Evolutionary conservation across 1,140 invertebrate species (phyloP), one percentile per base, ranked within the genome.

Genomic region (Nasonia giraulti): DNA sequence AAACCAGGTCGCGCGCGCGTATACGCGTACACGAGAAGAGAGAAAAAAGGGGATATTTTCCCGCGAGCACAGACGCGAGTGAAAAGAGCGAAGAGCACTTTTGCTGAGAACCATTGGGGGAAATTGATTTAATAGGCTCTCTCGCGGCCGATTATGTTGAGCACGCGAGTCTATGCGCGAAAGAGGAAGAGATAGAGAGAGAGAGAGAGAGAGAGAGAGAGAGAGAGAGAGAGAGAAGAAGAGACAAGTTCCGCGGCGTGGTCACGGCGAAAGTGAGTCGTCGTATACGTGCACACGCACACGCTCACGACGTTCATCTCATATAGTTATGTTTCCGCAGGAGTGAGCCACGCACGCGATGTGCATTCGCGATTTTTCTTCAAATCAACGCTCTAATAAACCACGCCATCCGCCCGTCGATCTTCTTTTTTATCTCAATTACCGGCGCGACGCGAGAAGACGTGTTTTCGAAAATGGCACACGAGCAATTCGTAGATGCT

Each of bases 251-350:
- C 90, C 89, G 91, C 89, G 86, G 86, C 85, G 87, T 87, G 87
- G 86, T 82, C 88, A 88, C 85, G 89, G 91, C 89, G 90, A 91
- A 91, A 91, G 90, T 92, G 89, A 90, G 88, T 73, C 55, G 44
- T 7, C 33, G 23, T 71, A 11, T 69, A 69, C 66, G 17, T 5
- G 33, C 69, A 14, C 23, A 27, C 23, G 33, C 20, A 71, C 8
- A 71, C 27, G 17, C 10, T 17, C 2, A 14, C 11, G 50, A n/a
- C 23, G 31, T 71, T 71, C 68, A 83, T 78, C 68, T 73, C 23
- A 62, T 62, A 44, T 62, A 44, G 40, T 78, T 27, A 44, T 44
- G 40, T 84, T 71, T 68, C 82, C 69, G 68, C 47, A 27, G 44
- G 76, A n/a, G 55, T n/a, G 20, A 87, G 86, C 88, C 87, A 27